phyloP scores from a whole-genome alignment of 2,888 invertebrate genomes.

The Orchestes rusci region DNA sequence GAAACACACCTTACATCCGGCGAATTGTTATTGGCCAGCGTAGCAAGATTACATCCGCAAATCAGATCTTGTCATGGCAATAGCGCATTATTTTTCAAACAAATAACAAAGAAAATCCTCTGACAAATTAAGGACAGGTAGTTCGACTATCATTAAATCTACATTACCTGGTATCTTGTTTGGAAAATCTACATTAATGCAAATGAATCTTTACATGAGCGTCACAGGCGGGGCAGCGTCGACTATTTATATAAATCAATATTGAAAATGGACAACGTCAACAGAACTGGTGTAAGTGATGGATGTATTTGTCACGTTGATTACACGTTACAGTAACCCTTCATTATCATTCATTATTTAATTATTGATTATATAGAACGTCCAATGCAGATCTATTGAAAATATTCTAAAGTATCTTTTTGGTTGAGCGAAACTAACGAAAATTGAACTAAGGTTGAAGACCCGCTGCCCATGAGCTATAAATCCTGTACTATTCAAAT shows the following conservation, averaged over 20 bases:
- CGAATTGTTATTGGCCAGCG: constrained; percentile 33
- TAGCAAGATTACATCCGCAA: constrained; percentile 31
- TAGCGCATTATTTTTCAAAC: constrained; percentile 23
- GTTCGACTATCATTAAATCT: constrained; percentile 19
- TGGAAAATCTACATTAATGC: constrained; percentile 12
- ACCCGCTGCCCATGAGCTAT: constrained; percentile 37
- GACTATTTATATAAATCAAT: too few species aligned
- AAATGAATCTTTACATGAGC: constrained; percentile 13
- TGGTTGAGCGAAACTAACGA: background rate
- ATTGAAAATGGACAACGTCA: too few species aligned
- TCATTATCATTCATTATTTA: too few species aligned
- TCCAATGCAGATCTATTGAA: too few species aligned
- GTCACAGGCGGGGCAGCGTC: constrained; percentile 5
- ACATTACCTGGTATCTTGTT: constrained; percentile 18
- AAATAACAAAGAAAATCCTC: constrained; percentile 20
- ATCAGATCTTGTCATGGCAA: constrained; percentile 29
- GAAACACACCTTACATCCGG: constrained; percentile 34
- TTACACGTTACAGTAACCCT: too few species aligned
- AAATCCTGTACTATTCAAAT: constrained; percentile 33
- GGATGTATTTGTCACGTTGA: too few species aligned
- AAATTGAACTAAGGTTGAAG: constrained; percentile 30
- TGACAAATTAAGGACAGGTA: constrained; percentile 11
- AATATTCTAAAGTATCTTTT: too few species aligned
- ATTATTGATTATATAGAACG: too few species aligned
- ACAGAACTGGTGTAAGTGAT: too few species aligned